A percentile compares a stretch with the other conserved stretches of the same genome.
phyloP scores from a whole-genome alignment of 2,113 vertebrate species.

The Gymnobelideus leadbeateri region DNA sequence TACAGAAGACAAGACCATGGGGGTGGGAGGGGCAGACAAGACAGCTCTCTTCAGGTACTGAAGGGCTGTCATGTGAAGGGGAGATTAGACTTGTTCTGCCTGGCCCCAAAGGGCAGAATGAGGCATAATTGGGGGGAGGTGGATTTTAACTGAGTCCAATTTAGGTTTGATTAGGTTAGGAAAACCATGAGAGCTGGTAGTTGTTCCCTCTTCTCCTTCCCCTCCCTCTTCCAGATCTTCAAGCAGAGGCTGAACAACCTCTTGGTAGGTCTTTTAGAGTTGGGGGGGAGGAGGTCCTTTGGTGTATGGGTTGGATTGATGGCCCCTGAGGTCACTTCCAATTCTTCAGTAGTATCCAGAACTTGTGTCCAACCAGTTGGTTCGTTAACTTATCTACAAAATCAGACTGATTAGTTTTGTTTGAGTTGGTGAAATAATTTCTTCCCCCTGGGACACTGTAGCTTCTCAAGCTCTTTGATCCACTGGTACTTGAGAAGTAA shows the following conservation, averaged over 20 bases:
- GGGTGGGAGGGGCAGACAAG: too few species aligned
- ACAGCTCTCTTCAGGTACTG: neutral
- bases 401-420: slow-evolving; percentile 66
- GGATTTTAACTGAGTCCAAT: neutral
- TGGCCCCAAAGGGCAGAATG: neutral
- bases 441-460: slow-evolving; percentile 46
- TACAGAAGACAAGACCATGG: neutral
- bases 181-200: neutral
- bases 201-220: slow-evolving; percentile 34
- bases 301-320: neutral
- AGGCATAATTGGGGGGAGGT: neutral
- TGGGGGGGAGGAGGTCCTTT: neutral
- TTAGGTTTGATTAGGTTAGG: neutral
- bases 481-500: slow-evolving; percentile 59
- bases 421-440: slow-evolving; percentile 64
- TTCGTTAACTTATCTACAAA: slow-evolving; percentile 59
- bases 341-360: slow-evolving; percentile 53
- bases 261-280: neutral
- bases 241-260: slow-evolving; percentile 14
- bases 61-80: neutral
- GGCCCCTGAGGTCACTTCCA: slow-evolving; percentile 39
- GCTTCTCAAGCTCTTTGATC: slow-evolving; percentile 65
- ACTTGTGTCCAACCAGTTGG: slow-evolving; percentile 36
- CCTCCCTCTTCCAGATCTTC: slow-evolving; percentile 45
- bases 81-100: neutral